A percentile compares a stretch with the other conserved stretches of the same genome.
Conservation (phyloP, 92 coral and sea anemone genomes). For the Palythoa heliodiscus region DNA sequence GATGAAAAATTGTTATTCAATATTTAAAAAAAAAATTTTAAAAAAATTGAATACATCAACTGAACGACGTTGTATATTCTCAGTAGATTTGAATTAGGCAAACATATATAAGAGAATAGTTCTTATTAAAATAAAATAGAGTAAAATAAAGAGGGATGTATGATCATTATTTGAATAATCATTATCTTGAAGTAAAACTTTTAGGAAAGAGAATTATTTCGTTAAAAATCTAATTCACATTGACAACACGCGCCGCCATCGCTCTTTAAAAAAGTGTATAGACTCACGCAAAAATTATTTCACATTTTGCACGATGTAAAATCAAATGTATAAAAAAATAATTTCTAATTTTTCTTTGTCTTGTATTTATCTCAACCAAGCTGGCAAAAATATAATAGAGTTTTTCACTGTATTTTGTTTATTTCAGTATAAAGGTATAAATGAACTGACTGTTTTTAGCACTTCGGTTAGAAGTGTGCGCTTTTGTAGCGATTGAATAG, state of each 20-base stretch:
- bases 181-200: not conserved
- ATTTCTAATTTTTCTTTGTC: not conserved
- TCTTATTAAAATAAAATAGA: too few relatives aligned
- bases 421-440: not conserved
- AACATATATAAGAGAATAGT: too few relatives aligned
- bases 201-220: not conserved
- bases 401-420: not conserved
- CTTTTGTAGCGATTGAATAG: not conserved
- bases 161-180: not conserved
- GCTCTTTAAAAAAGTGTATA: not conserved
- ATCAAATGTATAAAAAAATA: not conserved
- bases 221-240: not conserved
- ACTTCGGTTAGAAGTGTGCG: not conserved
- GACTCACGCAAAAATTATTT: not conserved
- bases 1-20: too few relatives aligned
- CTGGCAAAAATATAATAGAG: not conserved
- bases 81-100: too few relatives aligned
- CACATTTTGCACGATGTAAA: not conserved
- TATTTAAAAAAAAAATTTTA: too few relatives aligned
- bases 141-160: too few relatives aligned
- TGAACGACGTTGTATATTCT: too few relatives aligned
- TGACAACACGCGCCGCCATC: not conserved
- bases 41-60: too few relatives aligned
- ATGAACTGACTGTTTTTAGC: not conserved
- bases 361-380: conserved; percentile 5